These are phyloP conservation scores for Chaenodraco wilsoni DNA, from an alignment of 2,797 vertebrate species.

Conservation along the genomic window DNA sequence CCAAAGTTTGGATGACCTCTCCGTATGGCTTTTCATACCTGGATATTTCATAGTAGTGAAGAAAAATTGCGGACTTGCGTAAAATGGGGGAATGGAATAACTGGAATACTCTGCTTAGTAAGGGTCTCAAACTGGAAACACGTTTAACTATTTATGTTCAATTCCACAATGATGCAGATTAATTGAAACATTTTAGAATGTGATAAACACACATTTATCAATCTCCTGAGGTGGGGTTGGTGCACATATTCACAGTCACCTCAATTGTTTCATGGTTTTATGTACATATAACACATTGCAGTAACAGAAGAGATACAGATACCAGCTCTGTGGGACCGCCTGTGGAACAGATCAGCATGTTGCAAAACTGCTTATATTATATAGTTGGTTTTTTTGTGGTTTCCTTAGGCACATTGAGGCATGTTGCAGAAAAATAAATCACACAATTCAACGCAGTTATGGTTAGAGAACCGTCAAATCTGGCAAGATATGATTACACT, in stretches of 20 bases:
- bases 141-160: conserved; percentile 21
- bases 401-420: conserved; percentile 51
- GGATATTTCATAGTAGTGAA: conserved; percentile 30
- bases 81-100: conserved; percentile 26
- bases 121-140: conserved; percentile 54
- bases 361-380: conserved; percentile 30
- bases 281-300: conserved; percentile 18
- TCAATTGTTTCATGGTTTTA: conserved; percentile 31
- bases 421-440: conserved; percentile 42
- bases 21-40: conserved; percentile 16
- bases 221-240: conserved; percentile 34
- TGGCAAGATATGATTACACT: conserved; percentile 29
- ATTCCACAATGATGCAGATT: conserved; percentile 37
- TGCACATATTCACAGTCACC: conserved; percentile 34
- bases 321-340: conserved; percentile 30
- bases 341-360: conserved; percentile 47
- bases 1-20: conserved; percentile 28
- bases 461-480: conserved; percentile 15
- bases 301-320: conserved; percentile 27
- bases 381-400: conserved; percentile 29
- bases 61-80: conserved; percentile 10
- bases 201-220: conserved; percentile 15
- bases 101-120: conserved; percentile 48
- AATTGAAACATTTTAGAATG: conserved; percentile 25
- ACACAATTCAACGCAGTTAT: conserved; percentile 30